A percentile compares a stretch with the other conserved stretches of the same genome.
phyloP scores from a whole-genome alignment of 2,888 invertebrate species.

The Choristoneura rosaceana region DNA sequence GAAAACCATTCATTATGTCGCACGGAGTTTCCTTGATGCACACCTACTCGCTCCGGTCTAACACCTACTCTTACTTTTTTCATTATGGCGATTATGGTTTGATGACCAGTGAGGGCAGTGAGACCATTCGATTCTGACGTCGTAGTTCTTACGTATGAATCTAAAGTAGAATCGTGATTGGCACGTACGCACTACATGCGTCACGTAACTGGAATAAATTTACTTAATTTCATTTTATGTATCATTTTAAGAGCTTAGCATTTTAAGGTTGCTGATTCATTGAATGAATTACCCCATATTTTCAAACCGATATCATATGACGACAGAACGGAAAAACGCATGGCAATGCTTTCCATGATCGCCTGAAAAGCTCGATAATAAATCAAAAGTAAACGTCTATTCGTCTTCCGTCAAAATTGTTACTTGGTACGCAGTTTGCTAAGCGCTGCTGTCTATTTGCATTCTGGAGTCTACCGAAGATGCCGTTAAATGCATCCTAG shows the following conservation, averaged over 20 bases:
- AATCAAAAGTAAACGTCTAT: neutral
- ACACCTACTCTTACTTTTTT: neutral
- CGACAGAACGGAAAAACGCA: neutral
- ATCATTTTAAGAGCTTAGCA: too few species aligned
- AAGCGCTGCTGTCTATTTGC: neutral
- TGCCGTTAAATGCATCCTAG: slow-evolving; percentile 20
- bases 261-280: too few species aligned
- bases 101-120: neutral
- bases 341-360: neutral
- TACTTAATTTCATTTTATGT: too few species aligned
- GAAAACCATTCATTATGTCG: neutral
- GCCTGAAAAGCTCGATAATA: neutral
- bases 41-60: neutral
- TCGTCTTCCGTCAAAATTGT: neutral
- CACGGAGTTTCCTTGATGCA: neutral
- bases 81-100: neutral
- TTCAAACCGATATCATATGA: too few species aligned
- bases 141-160: neutral
- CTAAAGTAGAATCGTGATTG: neutral
- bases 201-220: neutral
- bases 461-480: neutral
- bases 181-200: neutral
- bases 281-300: too few species aligned
- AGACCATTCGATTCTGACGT: too few species aligned
- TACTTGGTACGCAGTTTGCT: neutral